A percentile compares a stretch with the other conserved stretches of the same genome.
These are phyloP conservation scores for Microtus oregoni DNA, from an alignment of 2,113 vertebrate genomes.

Conservation along the genomic window DNA sequence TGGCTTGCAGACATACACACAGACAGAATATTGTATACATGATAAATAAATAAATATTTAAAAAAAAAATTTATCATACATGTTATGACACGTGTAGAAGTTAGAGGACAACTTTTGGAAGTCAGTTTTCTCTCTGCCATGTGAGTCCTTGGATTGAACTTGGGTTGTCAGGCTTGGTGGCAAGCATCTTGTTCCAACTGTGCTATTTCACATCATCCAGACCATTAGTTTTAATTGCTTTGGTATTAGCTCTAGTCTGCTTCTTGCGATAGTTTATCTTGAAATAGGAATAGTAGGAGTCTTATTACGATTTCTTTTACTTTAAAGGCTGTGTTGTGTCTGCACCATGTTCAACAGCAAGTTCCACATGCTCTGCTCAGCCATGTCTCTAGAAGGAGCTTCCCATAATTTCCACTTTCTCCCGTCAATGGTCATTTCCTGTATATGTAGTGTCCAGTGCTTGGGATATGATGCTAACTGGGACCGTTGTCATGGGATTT, in stretches of 20 bases:
- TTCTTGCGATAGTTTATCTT: background rate
- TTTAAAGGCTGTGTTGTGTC: background rate
- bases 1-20: no score
- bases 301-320: background rate
- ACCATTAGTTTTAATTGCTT: background rate
- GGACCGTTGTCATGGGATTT: background rate
- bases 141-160: background rate
- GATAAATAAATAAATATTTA: no score
- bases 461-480: background rate
- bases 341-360: fast-evolving
- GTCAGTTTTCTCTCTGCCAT: background rate
- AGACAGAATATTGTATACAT: no score
- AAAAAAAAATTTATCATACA: no score
- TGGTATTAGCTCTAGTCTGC: background rate
- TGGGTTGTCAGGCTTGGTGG: background rate
- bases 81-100: background rate
- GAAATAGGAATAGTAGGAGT: background rate
- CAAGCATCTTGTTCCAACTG: background rate
- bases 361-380: background rate
- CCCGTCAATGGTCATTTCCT: background rate
- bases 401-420: background rate
- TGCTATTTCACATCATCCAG: background rate
- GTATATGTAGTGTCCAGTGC: background rate
- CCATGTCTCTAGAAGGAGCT: background rate
- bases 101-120: background rate